Percentiles rank a stretch among this genome's conserved stretches.
Evolutionary conservation across 2,888 invertebrate genomes (phyloP).

Genomic region (Drosophila melanocephala): DNA sequence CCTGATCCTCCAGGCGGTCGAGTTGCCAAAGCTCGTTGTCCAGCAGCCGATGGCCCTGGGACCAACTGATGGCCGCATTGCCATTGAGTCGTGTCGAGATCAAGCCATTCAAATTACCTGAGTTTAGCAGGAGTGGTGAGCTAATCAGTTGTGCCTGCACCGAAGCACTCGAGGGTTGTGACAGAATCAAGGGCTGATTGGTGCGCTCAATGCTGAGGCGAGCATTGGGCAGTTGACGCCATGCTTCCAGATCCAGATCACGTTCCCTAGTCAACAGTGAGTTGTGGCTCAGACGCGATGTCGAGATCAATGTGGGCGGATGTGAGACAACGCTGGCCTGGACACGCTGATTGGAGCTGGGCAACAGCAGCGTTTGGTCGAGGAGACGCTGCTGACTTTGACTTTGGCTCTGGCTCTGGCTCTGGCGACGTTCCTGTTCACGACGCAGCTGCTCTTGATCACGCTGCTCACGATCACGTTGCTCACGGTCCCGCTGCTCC

Average conservation of each 20-base stretch:
- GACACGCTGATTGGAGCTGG: conserved; percentile 74
- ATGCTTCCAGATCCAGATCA: conserved; percentile 74
- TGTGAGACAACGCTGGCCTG: conserved; percentile 83
- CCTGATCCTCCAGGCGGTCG: conserved; percentile 61
- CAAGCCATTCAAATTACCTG: conserved; percentile 65
- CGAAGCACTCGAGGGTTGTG: conserved; percentile 83
- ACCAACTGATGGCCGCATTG: conserved; percentile 60
- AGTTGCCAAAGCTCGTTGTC: conserved; percentile 70
- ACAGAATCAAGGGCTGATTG: conserved; percentile 75
- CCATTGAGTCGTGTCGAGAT: conserved; percentile 64
- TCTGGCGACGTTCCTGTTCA: conserved; percentile 59
- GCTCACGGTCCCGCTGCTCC: conserved; percentile 68
- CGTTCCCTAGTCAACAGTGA: conserved; percentile 68
- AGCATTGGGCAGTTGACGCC: conserved; percentile 65
- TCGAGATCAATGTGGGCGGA: conserved; percentile 80
- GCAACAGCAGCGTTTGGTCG: conserved; percentile 80
- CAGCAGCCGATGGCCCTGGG: conserved; percentile 56
- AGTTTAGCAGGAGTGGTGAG: conserved; percentile 78
- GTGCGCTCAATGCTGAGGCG: conserved; percentile 78
- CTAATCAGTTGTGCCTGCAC: conserved; percentile 83
- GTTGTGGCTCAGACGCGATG: conserved; percentile 62
- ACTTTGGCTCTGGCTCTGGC: conserved; percentile 27
- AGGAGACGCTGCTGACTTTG: conserved; percentile 81
- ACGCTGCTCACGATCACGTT: conserved; percentile 48
- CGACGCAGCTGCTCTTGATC: conserved; percentile 49